Base-by-base conservation (phyloP, 2,888 invertebrate genomes). In the Eudemis profundana region DNA sequence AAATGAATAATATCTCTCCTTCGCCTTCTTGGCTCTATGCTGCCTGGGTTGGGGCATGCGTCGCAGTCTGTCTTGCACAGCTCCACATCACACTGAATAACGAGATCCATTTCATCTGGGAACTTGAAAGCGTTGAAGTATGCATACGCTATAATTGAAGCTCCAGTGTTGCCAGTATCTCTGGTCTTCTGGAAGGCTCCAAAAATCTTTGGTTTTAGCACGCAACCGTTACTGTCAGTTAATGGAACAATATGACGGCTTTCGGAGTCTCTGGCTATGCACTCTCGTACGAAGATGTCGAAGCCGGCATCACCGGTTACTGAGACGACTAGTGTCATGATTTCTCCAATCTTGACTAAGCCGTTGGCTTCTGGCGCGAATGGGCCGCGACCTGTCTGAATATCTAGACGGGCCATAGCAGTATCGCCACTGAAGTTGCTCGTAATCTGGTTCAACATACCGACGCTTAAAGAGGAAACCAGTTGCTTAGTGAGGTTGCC, bases 351-450 rank as follows among this genome's bases (percentile, higher is more conserved):
- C 84, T 96, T 96, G 5, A 97, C 95, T 38, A 96, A 89, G 0
- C 96, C 96, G 69, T 94, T 94, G 0, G 96, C 96, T 60, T 95
- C 93, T 3, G 94, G 94, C 0, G 96, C 96, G 74, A 96, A 95
- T 15, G 96, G 96, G 63, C 96, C 96, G 77, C 94, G 93, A 4
- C 97, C 97, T 33, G 94, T 87, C 84, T 96, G 95, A 61, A 97
- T 96, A 71, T 96, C 96, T 54, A 97, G 86, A 68, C 95, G 94
- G 4, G 96, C 96, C 85, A 95, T 95, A 0, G 96, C 96, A 0
- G 96, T 96, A 71, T 97, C 96, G n/a, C 96, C 96, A 72, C 95
- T 96, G 84, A 97, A 97, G 56, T 96, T 96, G 64, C 96, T 95
- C 8, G 96, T 95, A 72, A 96, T 95, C 78, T 96, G 95, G 72